phyloP scores from a whole-genome alignment of 1,140 invertebrate species.

The Plutomurus gul region DNA sequence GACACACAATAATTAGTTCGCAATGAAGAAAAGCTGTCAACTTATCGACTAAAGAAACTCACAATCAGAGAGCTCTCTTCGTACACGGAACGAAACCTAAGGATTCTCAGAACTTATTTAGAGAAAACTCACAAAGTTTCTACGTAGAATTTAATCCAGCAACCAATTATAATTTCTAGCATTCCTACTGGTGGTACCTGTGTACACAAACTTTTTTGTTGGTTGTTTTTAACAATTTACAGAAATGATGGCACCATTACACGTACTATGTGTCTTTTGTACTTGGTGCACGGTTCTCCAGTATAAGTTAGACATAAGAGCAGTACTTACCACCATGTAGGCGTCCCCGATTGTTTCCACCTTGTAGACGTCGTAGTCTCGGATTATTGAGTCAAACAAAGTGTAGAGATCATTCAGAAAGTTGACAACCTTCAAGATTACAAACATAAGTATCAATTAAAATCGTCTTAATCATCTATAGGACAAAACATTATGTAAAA shows the following conservation, averaged over 20 bases:
- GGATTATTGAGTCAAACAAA: conserved; percentile 89
- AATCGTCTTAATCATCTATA: background rate
- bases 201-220: background rate
- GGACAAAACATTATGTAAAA: too few species aligned
- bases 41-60: too few species aligned
- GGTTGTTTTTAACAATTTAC: too few species aligned
- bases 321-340: conserved; percentile 76
- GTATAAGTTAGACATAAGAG: background rate
- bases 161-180: background rate
- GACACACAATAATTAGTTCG: too few species aligned
- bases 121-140: background rate
- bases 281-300: background rate
- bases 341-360: conserved; percentile 92
- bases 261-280: too few species aligned
- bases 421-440: conserved; percentile 78
- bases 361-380: conserved; percentile 95
- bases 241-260: too few species aligned
- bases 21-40: too few species aligned
- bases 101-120: background rate
- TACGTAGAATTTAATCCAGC: background rate
- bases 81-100: too few species aligned
- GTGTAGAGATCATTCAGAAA: conserved; percentile 96
- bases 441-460: background rate
- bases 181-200: background rate
- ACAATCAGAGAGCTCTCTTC: too few species aligned